phyloP scores from a whole-genome alignment of 1,140 invertebrate genomes.

The Scylla paramamosain region DNA sequence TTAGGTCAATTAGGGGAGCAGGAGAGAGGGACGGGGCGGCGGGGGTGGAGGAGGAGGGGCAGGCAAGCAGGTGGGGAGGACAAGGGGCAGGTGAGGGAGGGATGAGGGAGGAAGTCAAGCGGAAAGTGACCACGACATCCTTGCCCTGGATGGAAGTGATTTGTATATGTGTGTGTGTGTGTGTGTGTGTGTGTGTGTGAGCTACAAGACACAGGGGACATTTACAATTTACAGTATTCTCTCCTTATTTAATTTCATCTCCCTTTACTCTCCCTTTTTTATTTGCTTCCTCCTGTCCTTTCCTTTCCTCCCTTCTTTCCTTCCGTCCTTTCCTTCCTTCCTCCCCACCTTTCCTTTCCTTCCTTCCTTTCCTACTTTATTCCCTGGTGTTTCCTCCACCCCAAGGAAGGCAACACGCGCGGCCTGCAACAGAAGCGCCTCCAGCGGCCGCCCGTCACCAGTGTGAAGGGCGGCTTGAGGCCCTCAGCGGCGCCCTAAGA shows the following conservation, averaged over 20 bases:
- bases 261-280: background rate
- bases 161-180: background rate
- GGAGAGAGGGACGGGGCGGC: background rate
- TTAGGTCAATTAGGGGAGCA: constrained; percentile 25
- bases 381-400: too few species aligned
- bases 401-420: too few species aligned
- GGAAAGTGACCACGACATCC: constrained; percentile 18
- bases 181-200: constrained; percentile 42
- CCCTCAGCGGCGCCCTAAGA: too few species aligned
- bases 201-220: too few species aligned
- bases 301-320: background rate
- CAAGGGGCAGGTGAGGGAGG: constrained; percentile 21
- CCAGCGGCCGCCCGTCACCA: too few species aligned
- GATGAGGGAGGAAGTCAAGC: constrained; percentile 27
- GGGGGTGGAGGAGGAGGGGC: background rate
- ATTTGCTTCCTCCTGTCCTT: background rate
- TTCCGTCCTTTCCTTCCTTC: constrained; percentile 3
- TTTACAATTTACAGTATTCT: background rate
- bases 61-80: background rate
- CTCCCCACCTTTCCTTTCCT: background rate
- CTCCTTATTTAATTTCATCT: background rate
- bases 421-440: background rate
- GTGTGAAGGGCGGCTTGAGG: too few species aligned
- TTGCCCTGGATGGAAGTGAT: too few species aligned
- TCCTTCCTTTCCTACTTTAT: too few species aligned